Base-by-base conservation (phyloP, 2,113 vertebrate species). In the Cynocephalus volans region DNA sequence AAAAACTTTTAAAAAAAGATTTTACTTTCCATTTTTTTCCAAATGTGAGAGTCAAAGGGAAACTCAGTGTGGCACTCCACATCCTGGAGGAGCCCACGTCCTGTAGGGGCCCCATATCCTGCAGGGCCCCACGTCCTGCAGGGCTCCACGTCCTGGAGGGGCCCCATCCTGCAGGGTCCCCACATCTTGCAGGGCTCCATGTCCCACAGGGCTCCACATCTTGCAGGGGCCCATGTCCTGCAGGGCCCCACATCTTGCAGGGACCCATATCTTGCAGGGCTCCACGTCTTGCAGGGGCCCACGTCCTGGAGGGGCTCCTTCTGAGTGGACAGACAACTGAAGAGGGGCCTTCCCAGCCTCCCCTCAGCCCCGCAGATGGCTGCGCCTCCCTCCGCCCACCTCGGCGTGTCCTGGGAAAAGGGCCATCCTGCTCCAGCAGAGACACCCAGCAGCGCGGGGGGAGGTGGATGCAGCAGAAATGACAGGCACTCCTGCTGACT, bases 61-160 rank as follows among this genome's bases (percentile, higher is more conserved):
- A 48, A 77, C 3, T 41, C 41, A 70, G 2, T 4, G 6, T 12
- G 23, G 24, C 1, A 1, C 10, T 89, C 19, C n/a, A 24, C 0
- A 1, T 36, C 5, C 56, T 41, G 41, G 41, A 41, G 41, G 41
- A 4, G 41, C 41, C 41, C 41, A 41, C 41, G 41, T 41, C 41
- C 41, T 4, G 41, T 4, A 41, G 4, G 41, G 41, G 41, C 41
- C 41, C n/a, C 41, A 41, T 41, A 4, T 41, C 41, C 3, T 41
- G 41, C 41, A 41, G 41, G 41, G 41, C 10, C 86, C 19, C n/a
- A 24, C 0, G 2, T 36, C 5, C 56, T 21, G 45, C 33, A 36
- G 2, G 12, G 67, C 10, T 89, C 19, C n/a, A 24, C 0, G 2
- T 36, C 5, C 56, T 21, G 45, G 36, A 36, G 2, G 12, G 67